Evolutionary conservation across 1,140 invertebrate genomes (phyloP).

Genomic region (Epicauta chinensis): DNA sequence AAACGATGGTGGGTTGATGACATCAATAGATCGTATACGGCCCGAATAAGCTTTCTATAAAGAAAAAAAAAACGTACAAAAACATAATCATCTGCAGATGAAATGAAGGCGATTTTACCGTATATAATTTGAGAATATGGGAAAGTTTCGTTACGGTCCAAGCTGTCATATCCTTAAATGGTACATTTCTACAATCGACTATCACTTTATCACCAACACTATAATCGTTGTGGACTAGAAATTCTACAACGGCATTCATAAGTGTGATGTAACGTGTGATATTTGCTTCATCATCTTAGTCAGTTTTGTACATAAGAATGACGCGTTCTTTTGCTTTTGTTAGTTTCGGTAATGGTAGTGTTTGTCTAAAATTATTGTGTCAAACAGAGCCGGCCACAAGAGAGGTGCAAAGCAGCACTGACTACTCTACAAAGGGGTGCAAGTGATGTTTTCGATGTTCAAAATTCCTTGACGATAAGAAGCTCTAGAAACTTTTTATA

Average conservation of each 20-base stretch:
- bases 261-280: background rate
- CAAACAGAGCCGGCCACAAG: no score
- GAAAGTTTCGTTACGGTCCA: background rate
- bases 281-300: background rate
- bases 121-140: slow-evolving; percentile 1
- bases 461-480: no score
- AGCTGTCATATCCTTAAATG: no score
- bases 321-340: slow-evolving; percentile 1
- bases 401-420: no score
- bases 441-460: no score
- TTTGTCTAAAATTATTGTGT: slow-evolving; percentile 9
- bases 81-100: no score
- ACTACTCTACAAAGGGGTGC: no score
- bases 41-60: slow-evolving; percentile 7
- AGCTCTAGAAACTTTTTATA: no score
- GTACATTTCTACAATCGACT: background rate
- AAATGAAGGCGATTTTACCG: no score
- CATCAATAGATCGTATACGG: background rate
- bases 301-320: background rate
- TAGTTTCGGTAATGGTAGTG: background rate
- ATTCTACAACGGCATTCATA: background rate
- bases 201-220: background rate
- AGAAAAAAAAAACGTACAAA: no score
- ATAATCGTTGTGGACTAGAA: slow-evolving; percentile 1
- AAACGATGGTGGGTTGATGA: slow-evolving; percentile 4